Base-by-base conservation (phyloP, 2,113 vertebrate genomes). In the Hippotragus niger region DNA sequence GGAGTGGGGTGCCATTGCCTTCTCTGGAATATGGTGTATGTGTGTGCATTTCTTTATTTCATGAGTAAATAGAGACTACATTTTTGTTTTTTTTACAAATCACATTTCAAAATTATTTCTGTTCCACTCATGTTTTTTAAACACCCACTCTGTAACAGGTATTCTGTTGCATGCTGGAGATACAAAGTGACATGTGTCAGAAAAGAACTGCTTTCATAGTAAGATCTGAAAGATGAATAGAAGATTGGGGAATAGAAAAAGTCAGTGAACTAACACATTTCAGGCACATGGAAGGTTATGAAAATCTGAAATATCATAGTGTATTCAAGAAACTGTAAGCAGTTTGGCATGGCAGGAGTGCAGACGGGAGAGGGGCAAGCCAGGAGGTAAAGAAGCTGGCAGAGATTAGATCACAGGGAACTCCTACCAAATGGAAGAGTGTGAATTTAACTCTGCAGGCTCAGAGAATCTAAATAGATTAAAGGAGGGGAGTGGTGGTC, bases 31-130 rank as follows among this genome's bases (percentile, higher is more conserved):
- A 62, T 67, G 23, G 36, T 71, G 6, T 53, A 53, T 21, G 15
- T 88, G 5, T 96, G 8, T 90, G 21, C 10, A 83, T 94, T 80
- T 93, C 64, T 97, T 15, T 88, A 92, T 92, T 83, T 91, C 45
- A 7, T 93, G 40, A 93, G 8, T 88, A 88, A 90, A 84, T 33
- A 84, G 47, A 86, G 25, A 62, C 27, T 62, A 21, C 10, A n/a
- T 10, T 33, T 67, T 71, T 71, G 33, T 31, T 60, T n/a, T 36
- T 90, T 57, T 86, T 47, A 82, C 1, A 87, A 92, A 88, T 90
- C 31, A 97, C 92, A 64, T 96, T 89, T 89, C 53, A 97, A 94
- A 89, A 83, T 80, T 87, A 67, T 95, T 96, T 93, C 11, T n/a
- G 2, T 94, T 85, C 52, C 6, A 33, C 23, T 92, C 76, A 6